A percentile compares a stretch with the other conserved stretches of the same genome.
These are phyloP conservation scores for Candoia aspera DNA, from an alignment of 2,113 vertebrate genomes.

Conservation along the genomic window DNA sequence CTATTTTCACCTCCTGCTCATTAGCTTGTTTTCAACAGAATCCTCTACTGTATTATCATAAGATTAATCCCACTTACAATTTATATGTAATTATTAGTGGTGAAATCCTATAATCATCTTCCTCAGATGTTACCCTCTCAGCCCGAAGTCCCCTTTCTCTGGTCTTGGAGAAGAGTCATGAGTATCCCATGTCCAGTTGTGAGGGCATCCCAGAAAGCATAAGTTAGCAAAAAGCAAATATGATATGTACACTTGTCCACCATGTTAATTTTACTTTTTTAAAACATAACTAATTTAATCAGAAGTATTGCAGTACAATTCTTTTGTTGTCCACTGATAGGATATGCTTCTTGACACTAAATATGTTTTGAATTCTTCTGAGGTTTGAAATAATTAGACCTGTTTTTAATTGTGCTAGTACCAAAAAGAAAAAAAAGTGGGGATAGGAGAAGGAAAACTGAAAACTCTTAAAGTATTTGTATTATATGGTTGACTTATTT, in stretches of 20 bases:
- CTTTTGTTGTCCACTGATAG: slow-evolving; percentile 41
- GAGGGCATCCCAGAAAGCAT: too few relatives aligned
- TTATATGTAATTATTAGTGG: too few relatives aligned
- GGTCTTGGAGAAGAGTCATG: too few relatives aligned
- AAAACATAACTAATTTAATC: slow-evolving; percentile 50
- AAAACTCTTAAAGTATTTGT: slow-evolving; percentile 41
- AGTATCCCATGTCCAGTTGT: too few relatives aligned
- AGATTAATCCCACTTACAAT: too few relatives aligned
- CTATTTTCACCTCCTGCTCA: too few relatives aligned
- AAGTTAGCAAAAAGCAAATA: slow-evolving; percentile 34
- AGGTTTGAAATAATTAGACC: slow-evolving; percentile 52
- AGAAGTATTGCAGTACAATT: slow-evolving; percentile 53
- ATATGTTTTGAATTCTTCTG: slow-evolving; percentile 60
- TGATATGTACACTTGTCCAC: background rate
- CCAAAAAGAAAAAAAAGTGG: background rate
- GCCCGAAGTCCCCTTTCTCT: too few relatives aligned
- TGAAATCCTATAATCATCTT: too few relatives aligned
- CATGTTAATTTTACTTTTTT: slow-evolving; percentile 47
- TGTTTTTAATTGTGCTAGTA: slow-evolving; percentile 43
- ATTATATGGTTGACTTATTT: slow-evolving; percentile 36
- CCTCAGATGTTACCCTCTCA: too few relatives aligned
- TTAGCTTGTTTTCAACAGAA: too few relatives aligned
- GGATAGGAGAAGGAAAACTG: background rate
- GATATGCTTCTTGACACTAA: slow-evolving; percentile 34
- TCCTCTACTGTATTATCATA: too few relatives aligned